Evolutionary conservation across 2,113 vertebrate species (phyloP), one percentile per base, ranked within the genome.

Genomic region (Carlito syrichta): DNA sequence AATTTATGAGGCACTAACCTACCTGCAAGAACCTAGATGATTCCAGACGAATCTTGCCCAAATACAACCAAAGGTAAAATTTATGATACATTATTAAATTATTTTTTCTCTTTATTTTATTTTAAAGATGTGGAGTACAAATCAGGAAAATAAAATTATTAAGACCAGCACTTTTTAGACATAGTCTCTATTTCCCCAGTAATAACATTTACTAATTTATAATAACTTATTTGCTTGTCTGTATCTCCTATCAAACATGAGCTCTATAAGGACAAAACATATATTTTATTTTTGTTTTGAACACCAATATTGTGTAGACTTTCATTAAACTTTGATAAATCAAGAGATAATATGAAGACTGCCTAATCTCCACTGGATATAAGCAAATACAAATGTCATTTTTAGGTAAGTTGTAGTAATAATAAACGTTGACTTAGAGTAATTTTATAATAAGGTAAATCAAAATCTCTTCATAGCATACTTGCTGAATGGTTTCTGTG

Each of bases 361-460:
- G 5, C 1, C n/a, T 60, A 45, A 71, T 83, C 8, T 56, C 7
- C 16, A 19, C 13, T 43, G 10, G 2, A 43, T 52, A 0, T 30
- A 87, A 69, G 25, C 9, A 66, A 90, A 66, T 63, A 35, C 89
- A 77, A 68, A 22, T 60, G 3, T 2, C 22, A 56, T 63, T 92
- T 90, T 62, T 77, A 73, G 40, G 38, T 32, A 2, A 40, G 4
- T 71, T 58, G 13, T 32, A 79, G 4, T 38, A 74, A 94, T 86
- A 66, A 22, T 43, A 77, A 73, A 74, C 25, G 5, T 0, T 6
- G 32, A 52, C 6, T 52, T 76, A 60, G 0, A 81, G 5, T 58
- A 43, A 40, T 73, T 89, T 20, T 45, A 82, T 78, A 68, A 56
- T 89, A 22, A 78, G n/a, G 86, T 66, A 85, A 95, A 23, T 62